These are phyloP conservation scores for Branchinecta sandiegonensis DNA, from an alignment of 2,888 invertebrate genomes.

Conservation along the genomic window DNA sequence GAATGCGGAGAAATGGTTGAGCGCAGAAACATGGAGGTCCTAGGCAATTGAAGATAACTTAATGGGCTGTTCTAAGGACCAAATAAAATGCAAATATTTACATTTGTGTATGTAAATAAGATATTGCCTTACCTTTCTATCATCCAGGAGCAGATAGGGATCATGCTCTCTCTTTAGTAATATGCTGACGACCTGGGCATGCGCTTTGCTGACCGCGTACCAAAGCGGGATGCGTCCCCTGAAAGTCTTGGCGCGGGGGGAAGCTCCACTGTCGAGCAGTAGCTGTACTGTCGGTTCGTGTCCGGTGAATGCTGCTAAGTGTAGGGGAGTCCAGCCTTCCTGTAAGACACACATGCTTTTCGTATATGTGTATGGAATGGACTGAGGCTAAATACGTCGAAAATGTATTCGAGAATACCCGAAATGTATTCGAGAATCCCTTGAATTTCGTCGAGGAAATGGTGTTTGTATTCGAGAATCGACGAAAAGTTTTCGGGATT, in stretches of 20 bases:
- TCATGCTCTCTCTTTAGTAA: constrained; percentile 95
- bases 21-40: no score
- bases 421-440: no score
- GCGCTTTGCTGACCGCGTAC: constrained; percentile 95
- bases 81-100: no score
- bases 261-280: constrained; percentile 87
- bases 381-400: no score
- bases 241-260: constrained; percentile 86
- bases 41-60: no score
- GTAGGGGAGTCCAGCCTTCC: constrained; percentile 89
- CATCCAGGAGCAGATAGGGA: constrained; percentile 92
- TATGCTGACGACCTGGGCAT: constrained; percentile 88
- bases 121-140: constrained; percentile 53
- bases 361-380: no score
- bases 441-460: no score
- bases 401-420: no score
- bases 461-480: no score
- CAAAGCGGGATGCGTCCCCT: constrained; percentile 93
- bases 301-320: constrained; percentile 87
- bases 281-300: constrained; percentile 87
- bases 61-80: no score
- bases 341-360: constrained; percentile 27
- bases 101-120: not conserved
- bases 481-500: no score
- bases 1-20: no score